A percentile compares a stretch with the other conserved stretches of the same genome.
Evolutionary conservation across 2,888 invertebrate genomes (phyloP).

Genomic region (Lucinisca nassula): DNA sequence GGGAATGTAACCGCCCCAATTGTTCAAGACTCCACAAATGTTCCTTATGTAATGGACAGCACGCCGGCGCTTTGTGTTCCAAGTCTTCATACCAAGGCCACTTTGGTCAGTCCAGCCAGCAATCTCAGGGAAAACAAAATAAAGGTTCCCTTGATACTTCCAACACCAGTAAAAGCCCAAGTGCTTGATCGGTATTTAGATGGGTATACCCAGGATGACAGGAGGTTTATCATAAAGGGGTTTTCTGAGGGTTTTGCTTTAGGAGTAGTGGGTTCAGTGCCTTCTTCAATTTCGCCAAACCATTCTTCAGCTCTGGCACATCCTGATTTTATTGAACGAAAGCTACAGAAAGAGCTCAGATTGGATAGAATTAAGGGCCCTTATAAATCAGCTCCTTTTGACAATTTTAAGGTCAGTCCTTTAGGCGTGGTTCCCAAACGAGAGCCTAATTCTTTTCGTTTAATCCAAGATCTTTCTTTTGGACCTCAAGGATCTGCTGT

Average conservation of each 20-base stretch:
- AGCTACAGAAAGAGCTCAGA: conserved; percentile 30
- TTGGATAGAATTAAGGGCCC: conserved; percentile 36
- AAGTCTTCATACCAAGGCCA: neutral
- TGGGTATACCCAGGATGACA: neutral
- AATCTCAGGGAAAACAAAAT: neutral
- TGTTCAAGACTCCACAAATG: conserved; percentile 11
- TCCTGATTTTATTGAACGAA: conserved; percentile 18
- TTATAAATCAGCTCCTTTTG: conserved; percentile 32
- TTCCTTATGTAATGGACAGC: neutral
- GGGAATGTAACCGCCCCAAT: neutral
- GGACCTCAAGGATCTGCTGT: neutral
- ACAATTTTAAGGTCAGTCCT: conserved; percentile 46
- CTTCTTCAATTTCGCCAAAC: neutral
- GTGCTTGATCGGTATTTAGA: neutral
- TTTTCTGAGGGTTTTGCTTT: conserved; percentile 19
- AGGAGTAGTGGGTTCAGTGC: neutral
- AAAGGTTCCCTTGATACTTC: neutral
- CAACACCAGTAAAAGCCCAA: neutral
- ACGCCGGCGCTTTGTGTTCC: neutral
- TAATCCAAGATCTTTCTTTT: conserved; percentile 63
- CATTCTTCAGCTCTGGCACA: neutral
- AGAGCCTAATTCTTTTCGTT: conserved; percentile 7
- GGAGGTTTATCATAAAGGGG: neutral
- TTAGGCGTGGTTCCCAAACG: conserved; percentile 57
- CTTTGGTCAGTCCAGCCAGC: neutral